Percentiles rank a stretch among this genome's conserved stretches.
Conservation (phyloP, 2,113 vertebrate genomes). For the Phoenicopterus ruber region DNA sequence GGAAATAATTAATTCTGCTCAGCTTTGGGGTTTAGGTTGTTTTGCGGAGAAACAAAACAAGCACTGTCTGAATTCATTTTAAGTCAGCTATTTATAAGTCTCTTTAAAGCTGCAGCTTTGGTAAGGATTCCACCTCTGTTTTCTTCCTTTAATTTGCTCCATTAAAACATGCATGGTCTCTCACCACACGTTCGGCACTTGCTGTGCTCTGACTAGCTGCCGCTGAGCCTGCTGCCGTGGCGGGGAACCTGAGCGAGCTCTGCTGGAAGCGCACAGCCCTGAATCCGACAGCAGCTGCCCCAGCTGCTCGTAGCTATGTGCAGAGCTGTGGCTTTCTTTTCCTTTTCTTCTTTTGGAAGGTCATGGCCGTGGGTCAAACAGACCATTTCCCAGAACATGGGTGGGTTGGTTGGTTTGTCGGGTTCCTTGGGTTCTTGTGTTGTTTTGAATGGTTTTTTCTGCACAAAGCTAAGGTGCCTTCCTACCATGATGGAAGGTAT, state of each 20-base stretch:
- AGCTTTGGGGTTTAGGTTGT: background rate
- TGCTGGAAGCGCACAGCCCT: background rate
- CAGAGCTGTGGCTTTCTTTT: background rate
- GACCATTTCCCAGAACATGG: background rate
- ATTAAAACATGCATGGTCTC: background rate
- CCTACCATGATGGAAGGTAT: background rate
- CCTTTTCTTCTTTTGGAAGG: background rate
- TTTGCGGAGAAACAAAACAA: background rate
- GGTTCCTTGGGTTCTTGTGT: background rate
- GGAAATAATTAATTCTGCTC: constrained; percentile 12
- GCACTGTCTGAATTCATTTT: background rate
- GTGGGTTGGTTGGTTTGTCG: background rate
- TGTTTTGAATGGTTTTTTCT: background rate
- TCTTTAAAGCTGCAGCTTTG: background rate
- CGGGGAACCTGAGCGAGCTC: background rate
- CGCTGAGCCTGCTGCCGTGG: background rate
- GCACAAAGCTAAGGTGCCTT: background rate
- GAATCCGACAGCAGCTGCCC: background rate
- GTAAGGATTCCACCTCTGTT: background rate
- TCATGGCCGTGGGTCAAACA: background rate
- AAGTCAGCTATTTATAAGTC: background rate
- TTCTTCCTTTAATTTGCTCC: background rate
- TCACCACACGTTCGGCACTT: background rate
- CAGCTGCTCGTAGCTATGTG: background rate
- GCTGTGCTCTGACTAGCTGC: background rate